Conservation (phyloP, 1,140 invertebrate species). For the Eubasilissa regina region DNA sequence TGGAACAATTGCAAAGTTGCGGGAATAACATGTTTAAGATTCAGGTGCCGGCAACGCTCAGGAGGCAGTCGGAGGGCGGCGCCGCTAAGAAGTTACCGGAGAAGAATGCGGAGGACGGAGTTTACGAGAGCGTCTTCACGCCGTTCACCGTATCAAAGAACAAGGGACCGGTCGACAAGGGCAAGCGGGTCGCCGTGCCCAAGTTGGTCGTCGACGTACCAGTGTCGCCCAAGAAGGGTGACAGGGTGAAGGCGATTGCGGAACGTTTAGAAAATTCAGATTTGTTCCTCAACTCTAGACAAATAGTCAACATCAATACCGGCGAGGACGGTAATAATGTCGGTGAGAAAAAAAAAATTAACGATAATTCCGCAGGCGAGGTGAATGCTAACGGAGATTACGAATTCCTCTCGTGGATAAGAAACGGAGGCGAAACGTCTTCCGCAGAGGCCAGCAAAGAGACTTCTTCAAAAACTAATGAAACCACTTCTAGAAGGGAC, state of each 20-base stretch:
- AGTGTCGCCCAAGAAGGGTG: background rate
- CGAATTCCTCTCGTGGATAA: conserved; percentile 40
- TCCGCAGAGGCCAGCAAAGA: background rate
- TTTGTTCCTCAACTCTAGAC: background rate
- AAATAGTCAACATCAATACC: background rate
- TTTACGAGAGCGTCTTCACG: conserved; percentile 57
- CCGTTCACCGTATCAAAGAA: conserved; percentile 43
- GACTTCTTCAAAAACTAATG: too few species aligned
- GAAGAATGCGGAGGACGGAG: background rate
- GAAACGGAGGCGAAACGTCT: conserved; percentile 9
- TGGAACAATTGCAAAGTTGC: background rate
- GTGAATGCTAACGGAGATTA: conserved; percentile 8
- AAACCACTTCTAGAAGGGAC: background rate
- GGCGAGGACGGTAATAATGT: background rate
- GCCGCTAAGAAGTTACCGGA: background rate
- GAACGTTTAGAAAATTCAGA: background rate
- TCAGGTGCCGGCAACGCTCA: background rate
- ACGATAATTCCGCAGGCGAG: background rate
- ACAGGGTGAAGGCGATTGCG: background rate
- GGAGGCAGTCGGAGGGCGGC: background rate
- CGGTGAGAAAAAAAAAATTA: background rate
- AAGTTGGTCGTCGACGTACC: background rate
- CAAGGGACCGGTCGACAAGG: background rate
- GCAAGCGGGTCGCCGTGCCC: background rate
- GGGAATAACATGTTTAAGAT: conserved; percentile 2